Conservation (phyloP, 2,888 invertebrate species). For the Diabrotica balteata region DNA sequence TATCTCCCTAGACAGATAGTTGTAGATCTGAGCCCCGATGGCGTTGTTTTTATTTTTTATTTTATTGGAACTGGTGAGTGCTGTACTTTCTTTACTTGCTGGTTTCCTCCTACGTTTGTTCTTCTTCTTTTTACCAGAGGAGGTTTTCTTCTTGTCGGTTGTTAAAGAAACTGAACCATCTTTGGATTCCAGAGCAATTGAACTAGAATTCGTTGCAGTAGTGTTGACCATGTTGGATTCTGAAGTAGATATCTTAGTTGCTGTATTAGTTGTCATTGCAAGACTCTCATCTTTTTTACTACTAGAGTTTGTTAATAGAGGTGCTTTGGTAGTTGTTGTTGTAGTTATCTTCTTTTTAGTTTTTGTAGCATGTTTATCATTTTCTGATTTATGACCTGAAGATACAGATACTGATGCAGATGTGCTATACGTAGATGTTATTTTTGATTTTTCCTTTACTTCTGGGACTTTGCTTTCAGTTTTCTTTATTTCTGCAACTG, state of each 20-base stretch:
- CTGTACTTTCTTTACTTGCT: slow-evolving; percentile 58
- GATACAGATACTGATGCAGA: not conserved
- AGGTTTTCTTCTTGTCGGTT: slow-evolving; percentile 44
- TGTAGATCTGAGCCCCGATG: slow-evolving; percentile 77
- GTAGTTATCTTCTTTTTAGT: not conserved
- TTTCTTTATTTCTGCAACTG: slow-evolving; percentile 37
- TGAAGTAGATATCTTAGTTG: not conserved
- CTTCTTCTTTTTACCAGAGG: slow-evolving; percentile 66
- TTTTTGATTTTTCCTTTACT: not conserved
- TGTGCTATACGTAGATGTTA: not conserved
- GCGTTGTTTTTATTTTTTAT: slow-evolving; percentile 63
- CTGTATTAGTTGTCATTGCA: no score
- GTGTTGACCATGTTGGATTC: not conserved
- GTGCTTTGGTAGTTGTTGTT: not conserved
- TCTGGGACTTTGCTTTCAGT: slow-evolving; percentile 32
- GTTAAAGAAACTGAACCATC: slow-evolving; percentile 53
- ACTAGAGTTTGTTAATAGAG: not conserved
- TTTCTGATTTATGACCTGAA: not conserved
- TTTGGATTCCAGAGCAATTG: slow-evolving; percentile 53
- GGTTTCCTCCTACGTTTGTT: slow-evolving; percentile 68
- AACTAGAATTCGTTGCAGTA: slow-evolving; percentile 16
- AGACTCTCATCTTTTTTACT: not conserved
- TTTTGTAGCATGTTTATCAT: not conserved
- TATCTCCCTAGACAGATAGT: slow-evolving; percentile 78
- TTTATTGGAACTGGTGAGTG: slow-evolving; percentile 44